phyloP scores from a whole-genome alignment of 2,888 invertebrate genomes.

The Drosophila leonis region DNA sequence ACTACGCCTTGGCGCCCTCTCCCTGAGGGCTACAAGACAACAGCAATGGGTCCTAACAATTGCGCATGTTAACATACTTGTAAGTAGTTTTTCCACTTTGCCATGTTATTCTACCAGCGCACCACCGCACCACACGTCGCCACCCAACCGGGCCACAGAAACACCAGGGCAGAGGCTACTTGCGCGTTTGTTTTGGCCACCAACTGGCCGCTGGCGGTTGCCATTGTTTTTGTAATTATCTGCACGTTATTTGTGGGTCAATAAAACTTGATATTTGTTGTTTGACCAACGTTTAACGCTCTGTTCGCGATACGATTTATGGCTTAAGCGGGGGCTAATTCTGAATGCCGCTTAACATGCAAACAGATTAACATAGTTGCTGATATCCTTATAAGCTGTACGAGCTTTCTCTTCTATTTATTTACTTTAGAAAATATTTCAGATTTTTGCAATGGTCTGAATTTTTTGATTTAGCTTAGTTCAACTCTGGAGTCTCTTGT shows the following conservation, averaged over 20 bases:
- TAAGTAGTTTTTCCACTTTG: conserved; percentile 79
- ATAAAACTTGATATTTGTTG: conserved; percentile 78
- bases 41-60: conserved; percentile 60
- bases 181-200: conserved; percentile 67
- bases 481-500: background rate
- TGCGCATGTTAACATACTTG: conserved; percentile 81
- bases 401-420: conserved; percentile 13
- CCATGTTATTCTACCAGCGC: conserved; percentile 55
- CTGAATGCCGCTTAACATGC: conserved; percentile 71
- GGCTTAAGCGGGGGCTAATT: conserved; percentile 62
- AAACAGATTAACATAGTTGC: conserved; percentile 47
- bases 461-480: background rate
- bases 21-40: conserved; percentile 64
- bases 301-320: conserved; percentile 58
- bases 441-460: background rate
- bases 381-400: conserved; percentile 22
- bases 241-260: conserved; percentile 81
- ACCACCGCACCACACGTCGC: conserved; percentile 21
- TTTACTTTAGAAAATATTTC: conserved; percentile 4
- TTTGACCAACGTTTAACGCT: conserved; percentile 55
- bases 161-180: conserved; percentile 39
- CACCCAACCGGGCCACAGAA: background rate
- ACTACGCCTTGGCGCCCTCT: conserved; percentile 22
- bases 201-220: conserved; percentile 60
- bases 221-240: conserved; percentile 79